Base-by-base conservation (phyloP, 2,797 vertebrate genomes). In the Pipistrellus pygmaeus region DNA sequence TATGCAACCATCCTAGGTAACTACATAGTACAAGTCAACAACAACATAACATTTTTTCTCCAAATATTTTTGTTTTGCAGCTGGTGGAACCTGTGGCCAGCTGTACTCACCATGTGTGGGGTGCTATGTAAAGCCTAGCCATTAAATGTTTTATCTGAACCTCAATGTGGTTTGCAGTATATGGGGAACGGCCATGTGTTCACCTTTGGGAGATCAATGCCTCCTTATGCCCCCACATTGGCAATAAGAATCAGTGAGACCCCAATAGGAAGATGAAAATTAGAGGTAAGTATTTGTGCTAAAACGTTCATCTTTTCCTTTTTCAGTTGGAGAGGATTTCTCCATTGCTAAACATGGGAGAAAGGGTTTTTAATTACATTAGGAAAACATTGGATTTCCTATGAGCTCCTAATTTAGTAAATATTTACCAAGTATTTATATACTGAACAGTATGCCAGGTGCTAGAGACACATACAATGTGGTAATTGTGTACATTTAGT, bases 111-210 rank as follows among this genome's bases (percentile, higher is more conserved):
- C 86, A 30, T 64, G 11, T 83, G 35, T 30, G 9, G 41, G 62
- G 17, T 68, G 82, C 64, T 92, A 55, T 83, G 91, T 9, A 83
- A 72, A 78, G 35, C 62, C 17, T 68, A 38, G 73, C 35, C 85
- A 73, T 55, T 85, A 77, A 78, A 73, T 83, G 8, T 83, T 71
- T 83, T 60, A 73, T 95, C 27, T 78, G 71, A 88, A 71, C 20
- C 8, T 86, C 62, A 64, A 7, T 8, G 1, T 55, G 20, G 88
- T 80, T 95, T 85, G 2, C 35, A 94, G n/a, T 76, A 73, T 83
- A 83, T 85, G 13, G 38, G 21, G 25, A 88, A 92, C 8, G 32
- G 3, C 8, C 38, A 35, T 35, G 46, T 90, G 32, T 46, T 92
- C 41, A 55, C 23, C 60, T 80, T 72, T 53, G 35, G 30, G 53